Evolutionary conservation across 2,888 invertebrate genomes (phyloP).

Genomic region (Lutraria lutraria): DNA sequence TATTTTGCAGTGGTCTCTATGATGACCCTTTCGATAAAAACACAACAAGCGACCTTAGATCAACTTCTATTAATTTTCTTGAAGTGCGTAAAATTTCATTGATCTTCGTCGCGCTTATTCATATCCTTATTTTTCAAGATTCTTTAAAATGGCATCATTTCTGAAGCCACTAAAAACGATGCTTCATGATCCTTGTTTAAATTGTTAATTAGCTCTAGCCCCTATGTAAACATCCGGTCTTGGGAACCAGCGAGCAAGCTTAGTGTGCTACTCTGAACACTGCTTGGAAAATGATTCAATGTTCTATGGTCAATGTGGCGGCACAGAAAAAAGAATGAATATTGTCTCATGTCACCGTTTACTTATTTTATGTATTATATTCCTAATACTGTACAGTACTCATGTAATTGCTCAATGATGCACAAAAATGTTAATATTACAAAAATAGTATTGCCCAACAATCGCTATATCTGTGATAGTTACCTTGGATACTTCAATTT

Average conservation of each 20-base stretch:
- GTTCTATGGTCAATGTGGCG: too few relatives aligned
- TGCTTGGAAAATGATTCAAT: too few relatives aligned
- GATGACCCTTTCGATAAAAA: conserved; percentile 49
- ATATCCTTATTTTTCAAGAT: conserved; percentile 28
- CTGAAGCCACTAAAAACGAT: not conserved
- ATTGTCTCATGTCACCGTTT: too few relatives aligned
- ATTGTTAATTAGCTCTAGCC: not conserved
- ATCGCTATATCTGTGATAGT: too few relatives aligned
- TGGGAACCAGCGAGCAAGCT: not conserved
- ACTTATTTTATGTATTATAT: too few relatives aligned
- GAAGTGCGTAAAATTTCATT: conserved; percentile 48
- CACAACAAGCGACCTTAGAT: conserved; percentile 48
- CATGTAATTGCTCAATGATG: too few relatives aligned
- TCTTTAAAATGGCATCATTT: conserved; percentile 3
- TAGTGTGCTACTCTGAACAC: not conserved
- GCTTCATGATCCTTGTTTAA: not conserved
- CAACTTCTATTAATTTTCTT: conserved; percentile 51
- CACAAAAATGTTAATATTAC: too few relatives aligned
- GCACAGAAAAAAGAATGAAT: too few relatives aligned
- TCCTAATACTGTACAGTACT: too few relatives aligned
- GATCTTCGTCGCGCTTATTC: conserved; percentile 40
- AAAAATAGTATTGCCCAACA: too few relatives aligned
- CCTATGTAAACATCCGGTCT: not conserved
- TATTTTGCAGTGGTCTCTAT: conserved; percentile 42
- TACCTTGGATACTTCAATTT: too few relatives aligned